A percentile compares a stretch with the other conserved stretches of the same genome.
These are phyloP conservation scores for Eptesicus fuscus DNA, from an alignment of 2,113 vertebrate species.

Conservation along the genomic window DNA sequence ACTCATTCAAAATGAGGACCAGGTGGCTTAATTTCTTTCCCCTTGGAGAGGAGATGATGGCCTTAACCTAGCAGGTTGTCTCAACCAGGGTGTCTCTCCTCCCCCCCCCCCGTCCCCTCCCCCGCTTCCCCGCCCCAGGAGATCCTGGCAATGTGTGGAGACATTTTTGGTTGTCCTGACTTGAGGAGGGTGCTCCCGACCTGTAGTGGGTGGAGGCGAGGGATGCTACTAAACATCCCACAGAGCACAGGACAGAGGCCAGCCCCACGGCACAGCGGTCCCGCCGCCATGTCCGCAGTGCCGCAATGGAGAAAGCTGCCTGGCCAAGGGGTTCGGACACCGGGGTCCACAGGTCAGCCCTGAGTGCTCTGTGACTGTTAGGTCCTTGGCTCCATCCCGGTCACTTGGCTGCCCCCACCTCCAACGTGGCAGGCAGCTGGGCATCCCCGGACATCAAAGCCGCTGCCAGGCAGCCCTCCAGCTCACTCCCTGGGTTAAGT, in stretches of 20 bases:
- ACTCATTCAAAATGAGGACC: not conserved
- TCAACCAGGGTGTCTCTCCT: not conserved
- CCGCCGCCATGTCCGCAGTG: accelerated
- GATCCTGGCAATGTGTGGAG: not conserved
- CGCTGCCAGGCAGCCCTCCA: not conserved
- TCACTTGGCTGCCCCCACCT: not conserved
- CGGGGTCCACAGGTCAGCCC: not conserved
- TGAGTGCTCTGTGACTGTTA: not conserved
- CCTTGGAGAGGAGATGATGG: not conserved
- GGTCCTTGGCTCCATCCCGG: not conserved
- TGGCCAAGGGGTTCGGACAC: not conserved
- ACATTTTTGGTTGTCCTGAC: too few relatives aligned
- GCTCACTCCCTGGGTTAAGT: too few relatives aligned
- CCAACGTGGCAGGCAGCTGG: not conserved
- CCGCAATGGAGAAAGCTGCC: not conserved
- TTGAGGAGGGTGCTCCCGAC: too few relatives aligned
- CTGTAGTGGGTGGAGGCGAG: too few relatives aligned
- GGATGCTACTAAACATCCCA: not conserved
- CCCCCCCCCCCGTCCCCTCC: too few relatives aligned
- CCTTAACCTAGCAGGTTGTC: not conserved
- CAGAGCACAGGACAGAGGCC: too few relatives aligned
- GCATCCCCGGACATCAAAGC: accelerated
- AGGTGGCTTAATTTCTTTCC: not conserved
- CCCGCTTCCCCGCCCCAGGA: not conserved
- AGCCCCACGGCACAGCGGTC: not conserved